Evolutionary conservation across 2,888 invertebrate species (phyloP), one percentile per base, ranked within the genome.

Genomic region (Cartodere bifasciata): DNA sequence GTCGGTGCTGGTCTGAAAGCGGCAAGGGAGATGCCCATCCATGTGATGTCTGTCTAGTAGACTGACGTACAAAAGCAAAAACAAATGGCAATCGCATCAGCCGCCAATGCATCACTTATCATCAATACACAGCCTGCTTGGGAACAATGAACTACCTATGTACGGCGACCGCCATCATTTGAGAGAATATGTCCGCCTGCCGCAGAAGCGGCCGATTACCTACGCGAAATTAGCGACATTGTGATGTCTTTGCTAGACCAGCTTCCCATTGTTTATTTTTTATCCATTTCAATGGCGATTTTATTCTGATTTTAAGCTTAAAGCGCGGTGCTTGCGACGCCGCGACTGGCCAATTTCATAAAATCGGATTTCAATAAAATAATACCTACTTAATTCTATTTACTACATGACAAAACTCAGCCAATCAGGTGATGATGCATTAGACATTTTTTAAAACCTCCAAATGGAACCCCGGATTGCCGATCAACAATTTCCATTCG

Each of bases 61-160:
- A 6, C 6, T 20, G 6, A 7, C 20, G 20, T 20, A n/a, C 20
- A 20, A 20, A 7, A 20, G n/a, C 20, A 20, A 20, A 7, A 7
- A 20, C 6, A 20, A 20, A 7, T n/a, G 20, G n/a, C n/a, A 20
- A 6, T 7, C n/a, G 7, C n/a, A n/a, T 20, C 7, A 20, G 7
- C 20, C n/a, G n/a, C 6, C 6, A 20, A 20, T 20, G 20, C 20
- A 20, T n/a, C 6, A 20, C n/a, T 20, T 20, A 6, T n/a, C n/a
- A n/a, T n/a, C n/a, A n/a, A n/a, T n/a, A n/a, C 16, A 16, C 26
- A 25, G 28, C 31, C 26, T 34, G 29, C 29, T 25, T 27, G 56
- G 56, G 65, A 64, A 65, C 65, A 65, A 65, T 65, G 65, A 65
- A 65, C 65, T 52, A n/a, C n/a, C n/a, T n/a, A n/a, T n/a, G 63